Percentiles rank a stretch among this genome's conserved stretches.
Conservation (phyloP, 2,888 invertebrate genomes). For the Hyposoter dolosus region DNA sequence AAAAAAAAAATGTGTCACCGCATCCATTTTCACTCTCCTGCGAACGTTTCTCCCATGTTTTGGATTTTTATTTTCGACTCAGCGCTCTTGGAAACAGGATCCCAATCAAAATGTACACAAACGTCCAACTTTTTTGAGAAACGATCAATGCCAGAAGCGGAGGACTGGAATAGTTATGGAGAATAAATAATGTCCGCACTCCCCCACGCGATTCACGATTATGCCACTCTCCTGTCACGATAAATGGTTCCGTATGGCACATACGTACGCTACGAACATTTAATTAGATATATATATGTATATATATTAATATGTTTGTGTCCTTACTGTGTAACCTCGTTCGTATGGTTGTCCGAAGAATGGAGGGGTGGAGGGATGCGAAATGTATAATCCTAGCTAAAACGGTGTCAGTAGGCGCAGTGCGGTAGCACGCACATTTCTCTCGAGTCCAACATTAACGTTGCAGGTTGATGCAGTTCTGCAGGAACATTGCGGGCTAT, state of each 20-base stretch:
- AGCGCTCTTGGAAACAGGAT: not conserved
- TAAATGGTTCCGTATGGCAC: constrained; percentile 44
- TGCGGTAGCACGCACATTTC: constrained; percentile 76
- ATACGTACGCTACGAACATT: constrained; percentile 45
- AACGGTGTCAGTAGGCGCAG: constrained; percentile 74
- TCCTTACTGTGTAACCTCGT: constrained; percentile 34
- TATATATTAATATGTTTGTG: constrained; percentile 4
- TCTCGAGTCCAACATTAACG: constrained; percentile 66
- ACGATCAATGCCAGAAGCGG: constrained; percentile 22
- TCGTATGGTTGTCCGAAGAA: constrained; percentile 42
- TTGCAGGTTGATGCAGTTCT: constrained; percentile 64
- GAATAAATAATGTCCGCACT: constrained; percentile 23
- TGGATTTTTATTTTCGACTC: not conserved
- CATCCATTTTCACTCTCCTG: not conserved
- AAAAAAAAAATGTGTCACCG: not conserved
- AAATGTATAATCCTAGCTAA: constrained; percentile 66
- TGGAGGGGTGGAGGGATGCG: constrained; percentile 7
- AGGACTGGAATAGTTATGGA: constrained; percentile 25
- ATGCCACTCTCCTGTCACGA: constrained; percentile 63
- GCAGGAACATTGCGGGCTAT: constrained; percentile 45
- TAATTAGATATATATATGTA: constrained; percentile 24
- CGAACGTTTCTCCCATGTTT: not conserved
- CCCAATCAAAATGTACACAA: not conserved
- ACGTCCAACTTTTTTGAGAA: not conserved
- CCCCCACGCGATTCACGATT: constrained; percentile 46